Conservation (phyloP, 2,797 vertebrate species). For the Hemibagrus guttatus region DNA sequence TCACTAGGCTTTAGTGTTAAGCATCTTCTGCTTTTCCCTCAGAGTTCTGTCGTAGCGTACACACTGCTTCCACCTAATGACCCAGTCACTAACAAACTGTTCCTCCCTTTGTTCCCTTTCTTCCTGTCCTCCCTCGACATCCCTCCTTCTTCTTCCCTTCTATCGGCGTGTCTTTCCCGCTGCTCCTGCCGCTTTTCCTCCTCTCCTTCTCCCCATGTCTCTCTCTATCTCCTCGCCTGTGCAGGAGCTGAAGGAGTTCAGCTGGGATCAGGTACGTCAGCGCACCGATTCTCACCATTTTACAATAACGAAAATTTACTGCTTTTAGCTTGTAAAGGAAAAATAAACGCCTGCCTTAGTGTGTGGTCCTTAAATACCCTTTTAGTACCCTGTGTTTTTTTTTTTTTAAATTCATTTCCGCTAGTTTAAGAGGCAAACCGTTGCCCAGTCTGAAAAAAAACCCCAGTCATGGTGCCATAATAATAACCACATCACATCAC, state of each 20-base stretch:
- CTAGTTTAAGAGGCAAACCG: neutral
- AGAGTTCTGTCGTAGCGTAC: conserved; percentile 77
- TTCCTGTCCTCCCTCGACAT: conserved; percentile 53
- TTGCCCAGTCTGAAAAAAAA: neutral
- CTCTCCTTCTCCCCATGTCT: conserved; percentile 60
- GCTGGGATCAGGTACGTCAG: conserved; percentile 90
- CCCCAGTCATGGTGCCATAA: neutral
- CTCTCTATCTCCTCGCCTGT: conserved; percentile 58
- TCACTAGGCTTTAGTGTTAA: conserved; percentile 74
- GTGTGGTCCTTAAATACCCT: neutral
- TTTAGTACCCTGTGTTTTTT: neutral
- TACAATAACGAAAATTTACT: neutral
- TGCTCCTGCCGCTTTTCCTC: conserved; percentile 60
- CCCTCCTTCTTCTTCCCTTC: conserved; percentile 56
- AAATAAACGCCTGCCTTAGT: neutral
- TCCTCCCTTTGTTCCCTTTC: conserved; percentile 74
- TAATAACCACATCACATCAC: neutral
- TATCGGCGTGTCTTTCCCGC: conserved; percentile 54
- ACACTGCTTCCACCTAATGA: conserved; percentile 80
- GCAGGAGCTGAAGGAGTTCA: conserved; percentile 94
- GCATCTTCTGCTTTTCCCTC: conserved; percentile 73
- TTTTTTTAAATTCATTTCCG: neutral
- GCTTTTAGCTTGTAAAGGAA: neutral
- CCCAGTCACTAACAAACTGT: conserved; percentile 80
- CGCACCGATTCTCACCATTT: too few relatives aligned